Evolutionary conservation across 2,113 vertebrate genomes (phyloP).

Genomic region (Rhinolophus sinicus): DNA sequence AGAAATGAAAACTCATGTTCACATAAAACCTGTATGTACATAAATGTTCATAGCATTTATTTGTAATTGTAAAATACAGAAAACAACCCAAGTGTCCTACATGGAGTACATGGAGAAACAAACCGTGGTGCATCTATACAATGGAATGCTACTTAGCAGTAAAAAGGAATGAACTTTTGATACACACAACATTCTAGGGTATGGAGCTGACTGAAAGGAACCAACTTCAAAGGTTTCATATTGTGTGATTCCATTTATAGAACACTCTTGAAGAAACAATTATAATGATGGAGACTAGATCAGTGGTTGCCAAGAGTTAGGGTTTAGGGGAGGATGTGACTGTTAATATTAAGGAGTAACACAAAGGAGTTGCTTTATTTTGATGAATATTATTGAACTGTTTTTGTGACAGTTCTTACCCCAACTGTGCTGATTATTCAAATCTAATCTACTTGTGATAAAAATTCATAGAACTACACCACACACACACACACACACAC

Average conservation of each 20-base stretch:
- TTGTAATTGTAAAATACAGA: neutral
- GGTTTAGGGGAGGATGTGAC: neutral
- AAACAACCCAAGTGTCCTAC: neutral
- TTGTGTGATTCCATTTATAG: neutral
- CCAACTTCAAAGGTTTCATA: neutral
- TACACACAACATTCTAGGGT: neutral
- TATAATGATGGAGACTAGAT: neutral
- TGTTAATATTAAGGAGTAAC: neutral
- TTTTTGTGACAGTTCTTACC: conserved; percentile 35
- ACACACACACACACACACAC: neutral
- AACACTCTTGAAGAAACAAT: neutral
- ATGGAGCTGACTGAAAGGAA: neutral
- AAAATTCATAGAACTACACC: neutral
- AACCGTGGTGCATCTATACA: neutral
- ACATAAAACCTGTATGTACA: neutral
- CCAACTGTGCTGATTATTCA: neutral
- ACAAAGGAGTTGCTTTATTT: neutral
- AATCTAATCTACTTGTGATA: neutral
- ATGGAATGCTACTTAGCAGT: neutral
- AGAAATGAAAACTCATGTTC: conserved; percentile 10
- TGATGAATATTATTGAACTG: neutral
- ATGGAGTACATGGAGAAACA: neutral
- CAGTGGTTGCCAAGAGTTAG: neutral
- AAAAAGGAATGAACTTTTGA: neutral
- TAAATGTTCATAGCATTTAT: neutral